phyloP scores from a whole-genome alignment of 1,140 invertebrate genomes.

The Ostrea edulis region DNA sequence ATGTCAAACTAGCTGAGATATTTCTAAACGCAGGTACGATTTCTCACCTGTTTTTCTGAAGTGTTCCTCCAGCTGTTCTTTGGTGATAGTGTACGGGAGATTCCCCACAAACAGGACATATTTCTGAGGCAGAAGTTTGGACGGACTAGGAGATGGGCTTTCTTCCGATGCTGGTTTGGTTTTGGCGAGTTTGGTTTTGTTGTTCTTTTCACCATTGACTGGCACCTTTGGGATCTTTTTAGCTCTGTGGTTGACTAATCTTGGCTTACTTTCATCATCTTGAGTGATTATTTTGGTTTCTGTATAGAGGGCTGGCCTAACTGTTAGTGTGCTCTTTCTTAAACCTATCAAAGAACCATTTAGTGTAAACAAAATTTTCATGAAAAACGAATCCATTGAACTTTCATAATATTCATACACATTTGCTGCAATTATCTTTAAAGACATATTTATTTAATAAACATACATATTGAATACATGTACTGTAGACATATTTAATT shows the following conservation, averaged over 20 bases:
- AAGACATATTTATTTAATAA: too few species aligned
- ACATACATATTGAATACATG: too few species aligned
- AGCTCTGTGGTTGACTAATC: not conserved
- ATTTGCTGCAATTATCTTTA: too few species aligned
- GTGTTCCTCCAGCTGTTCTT: slow-evolving; percentile 72
- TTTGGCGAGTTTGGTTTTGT: not conserved
- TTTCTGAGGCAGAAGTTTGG: slow-evolving; percentile 55
- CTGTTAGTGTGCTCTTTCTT: slow-evolving; percentile 8
- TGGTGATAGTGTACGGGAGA: slow-evolving; percentile 68
- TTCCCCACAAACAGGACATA: slow-evolving; percentile 74
- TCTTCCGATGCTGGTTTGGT: slow-evolving; percentile 12
- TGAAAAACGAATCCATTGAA: too few species aligned
- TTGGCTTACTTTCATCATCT: not conserved
- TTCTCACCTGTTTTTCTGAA: slow-evolving; percentile 75
- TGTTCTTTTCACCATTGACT: slow-evolving; percentile 3
- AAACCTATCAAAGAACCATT: not conserved
- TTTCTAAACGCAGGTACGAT: too few species aligned
- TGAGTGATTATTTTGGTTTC: slow-evolving; percentile 18
- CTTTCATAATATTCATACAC: too few species aligned
- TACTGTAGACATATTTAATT: too few species aligned
- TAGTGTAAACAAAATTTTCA: too few species aligned
- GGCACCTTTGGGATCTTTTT: not conserved
- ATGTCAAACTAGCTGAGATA: too few species aligned
- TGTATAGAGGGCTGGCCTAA: not conserved
- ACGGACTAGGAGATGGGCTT: slow-evolving; percentile 30